A percentile compares a stretch with the other conserved stretches of the same genome.
Conservation (phyloP, 2,888 invertebrate genomes). For the Teleiodes luculella region DNA sequence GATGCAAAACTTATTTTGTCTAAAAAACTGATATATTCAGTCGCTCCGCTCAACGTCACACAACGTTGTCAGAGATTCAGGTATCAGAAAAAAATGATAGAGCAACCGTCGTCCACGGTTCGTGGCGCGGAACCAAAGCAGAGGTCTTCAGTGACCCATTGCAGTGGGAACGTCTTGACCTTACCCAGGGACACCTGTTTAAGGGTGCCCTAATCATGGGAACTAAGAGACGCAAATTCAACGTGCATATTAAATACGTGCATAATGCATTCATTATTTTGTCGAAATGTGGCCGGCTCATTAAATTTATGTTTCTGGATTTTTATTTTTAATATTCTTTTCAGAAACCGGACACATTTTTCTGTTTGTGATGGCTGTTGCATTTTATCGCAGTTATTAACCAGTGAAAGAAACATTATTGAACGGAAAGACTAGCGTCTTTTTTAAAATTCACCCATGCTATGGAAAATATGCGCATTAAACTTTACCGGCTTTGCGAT, state of each 20-base stretch:
- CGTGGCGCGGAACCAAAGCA: conserved; percentile 41
- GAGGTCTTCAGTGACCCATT: conserved; percentile 57
- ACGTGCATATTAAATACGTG: conserved; percentile 21
- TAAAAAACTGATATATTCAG: no score
- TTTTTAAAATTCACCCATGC: no score
- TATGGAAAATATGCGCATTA: no score
- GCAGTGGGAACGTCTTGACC: conserved; percentile 73
- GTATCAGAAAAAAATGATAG: not conserved
- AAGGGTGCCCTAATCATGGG: conserved; percentile 70
- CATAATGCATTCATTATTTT: not conserved
- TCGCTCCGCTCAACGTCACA: no score
- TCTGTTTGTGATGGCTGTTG: no score
- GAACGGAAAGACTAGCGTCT: no score
- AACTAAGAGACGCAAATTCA: conserved; percentile 39
- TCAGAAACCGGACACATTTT: no score
- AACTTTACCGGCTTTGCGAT: no score
- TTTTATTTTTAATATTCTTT: no score
- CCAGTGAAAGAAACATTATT: no score
- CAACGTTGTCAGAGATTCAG: not conserved
- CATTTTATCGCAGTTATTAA: no score
- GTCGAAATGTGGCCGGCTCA: not conserved
- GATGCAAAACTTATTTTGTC: no score
- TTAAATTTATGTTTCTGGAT: not conserved
- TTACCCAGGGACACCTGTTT: conserved; percentile 69
- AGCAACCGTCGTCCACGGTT: conserved; percentile 64